Evolutionary conservation across 1,140 invertebrate genomes (phyloP), one percentile per base, ranked within the genome.

Genomic region (Zaprionus nigranus): DNA sequence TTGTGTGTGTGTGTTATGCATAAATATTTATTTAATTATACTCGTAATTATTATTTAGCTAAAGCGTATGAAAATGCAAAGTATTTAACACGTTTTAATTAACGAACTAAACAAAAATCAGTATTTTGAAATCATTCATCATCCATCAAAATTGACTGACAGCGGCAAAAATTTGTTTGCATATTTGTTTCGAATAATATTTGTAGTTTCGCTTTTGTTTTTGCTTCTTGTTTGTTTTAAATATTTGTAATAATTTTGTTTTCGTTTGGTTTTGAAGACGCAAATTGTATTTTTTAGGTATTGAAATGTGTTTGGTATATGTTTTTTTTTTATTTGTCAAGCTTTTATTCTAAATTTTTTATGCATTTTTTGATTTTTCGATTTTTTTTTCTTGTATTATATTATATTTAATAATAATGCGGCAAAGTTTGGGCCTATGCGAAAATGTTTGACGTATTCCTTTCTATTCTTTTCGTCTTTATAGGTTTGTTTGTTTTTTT

Each of bases 31-130:
- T 76, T 78, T 83, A 66, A 74, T 70, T 83, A 83, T 79, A 76
- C 62, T 49, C 76, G 63, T 72, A 81, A 81, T 86, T 79, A 71
- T 79, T 82, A 68, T 80, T 87, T 87, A 87, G 84, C 84, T 87
- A 87, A 87, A 87, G 84, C 84, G 84, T 88, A 87, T 81, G 82
- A 87, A 87, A 87, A 87, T 87, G 84, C 84, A 87, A 87, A 87
- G 84, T 87, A 78, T 86, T 82, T 76, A 79, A 82, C 81, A 83
- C 28, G 62, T 66, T 78, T 46, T 70, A 73, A 65, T 69, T 73
- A 79, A 70, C 68, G 49, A 76, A 73, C 70, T 75, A 80, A 71
- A 75, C 46, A 59, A 75, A 81, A 78, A 54, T 56, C 30, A 60
- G 63, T 40, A 75, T 57, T 59, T 69, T 54, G 70, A 76, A 79